These are phyloP conservation scores for Bergia sp. DNA, from an alignment of 92 coral and sea anemone genomes.

Conservation along the genomic window DNA sequence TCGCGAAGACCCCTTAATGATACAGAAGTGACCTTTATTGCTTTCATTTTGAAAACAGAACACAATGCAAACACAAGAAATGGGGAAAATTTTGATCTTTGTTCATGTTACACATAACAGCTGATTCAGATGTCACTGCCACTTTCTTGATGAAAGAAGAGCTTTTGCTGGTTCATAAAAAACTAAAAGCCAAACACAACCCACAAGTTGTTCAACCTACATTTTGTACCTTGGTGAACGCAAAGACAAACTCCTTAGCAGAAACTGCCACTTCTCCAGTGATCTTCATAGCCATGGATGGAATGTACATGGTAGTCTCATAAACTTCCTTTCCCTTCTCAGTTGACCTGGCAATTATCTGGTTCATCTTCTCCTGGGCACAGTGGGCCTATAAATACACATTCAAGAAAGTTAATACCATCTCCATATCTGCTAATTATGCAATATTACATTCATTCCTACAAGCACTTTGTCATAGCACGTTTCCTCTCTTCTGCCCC, in stretches of 20 bases:
- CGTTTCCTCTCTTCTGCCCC: neutral
- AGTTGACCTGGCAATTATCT: constrained; percentile 65
- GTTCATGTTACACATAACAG: too few species aligned
- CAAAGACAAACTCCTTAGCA: constrained; percentile 93
- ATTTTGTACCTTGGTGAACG: constrained; percentile 77
- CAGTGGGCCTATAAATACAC: constrained; percentile 53
- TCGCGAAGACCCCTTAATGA: too few species aligned
- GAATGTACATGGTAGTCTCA: constrained; percentile 83
- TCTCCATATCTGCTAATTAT: neutral
- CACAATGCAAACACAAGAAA: too few species aligned
- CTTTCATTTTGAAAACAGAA: too few species aligned
- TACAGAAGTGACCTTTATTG: too few species aligned
- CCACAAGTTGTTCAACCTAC: constrained; percentile 6
- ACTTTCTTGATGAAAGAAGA: too few species aligned
- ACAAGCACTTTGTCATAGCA: neutral
- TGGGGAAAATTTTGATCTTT: too few species aligned
- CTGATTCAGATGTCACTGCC: too few species aligned
- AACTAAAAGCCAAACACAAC: neutral
- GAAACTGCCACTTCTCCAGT: constrained; percentile 88
- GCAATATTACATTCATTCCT: neutral
- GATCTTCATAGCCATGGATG: constrained; percentile 83
- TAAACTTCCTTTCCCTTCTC: constrained; percentile 86
- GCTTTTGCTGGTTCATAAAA: too few species aligned
- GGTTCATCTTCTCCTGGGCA: constrained; percentile 73
- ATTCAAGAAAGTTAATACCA: neutral